phyloP scores from a whole-genome alignment of 2,888 invertebrate species.

The Bembecia ichneumoniformis region DNA sequence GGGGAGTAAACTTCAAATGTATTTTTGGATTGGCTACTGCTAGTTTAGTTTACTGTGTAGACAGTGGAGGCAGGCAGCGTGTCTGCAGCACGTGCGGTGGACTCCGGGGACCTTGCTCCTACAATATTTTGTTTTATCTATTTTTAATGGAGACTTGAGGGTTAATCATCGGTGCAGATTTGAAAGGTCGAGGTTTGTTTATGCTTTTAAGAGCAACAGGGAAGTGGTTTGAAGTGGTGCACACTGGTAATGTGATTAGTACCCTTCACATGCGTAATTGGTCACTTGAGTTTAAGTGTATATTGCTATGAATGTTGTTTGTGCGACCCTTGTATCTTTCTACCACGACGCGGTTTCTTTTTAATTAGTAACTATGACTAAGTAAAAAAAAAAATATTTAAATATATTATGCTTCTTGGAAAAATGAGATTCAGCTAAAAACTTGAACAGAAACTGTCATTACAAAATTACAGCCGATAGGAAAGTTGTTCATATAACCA shows the following conservation, averaged over 20 bases:
- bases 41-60: background rate
- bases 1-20: too few relatives aligned
- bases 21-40: background rate
- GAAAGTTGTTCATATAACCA: too few relatives aligned
- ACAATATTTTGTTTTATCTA: constrained; percentile 63
- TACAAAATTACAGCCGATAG: too few relatives aligned
- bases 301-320: background rate
- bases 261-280: background rate
- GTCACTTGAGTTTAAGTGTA: background rate
- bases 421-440: too few relatives aligned
- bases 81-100: constrained; percentile 37
- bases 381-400: too few relatives aligned
- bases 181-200: constrained; percentile 36
- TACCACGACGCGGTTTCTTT: too few relatives aligned
- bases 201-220: constrained; percentile 10
- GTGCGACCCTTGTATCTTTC: too few relatives aligned
- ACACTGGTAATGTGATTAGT: background rate
- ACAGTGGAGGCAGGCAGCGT: constrained; percentile 24
- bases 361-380: too few relatives aligned
- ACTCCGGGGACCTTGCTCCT: constrained; percentile 38
- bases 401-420: too few relatives aligned
- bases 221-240: background rate
- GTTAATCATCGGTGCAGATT: constrained; percentile 53
- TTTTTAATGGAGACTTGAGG: constrained; percentile 58
- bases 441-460: too few relatives aligned